A percentile compares a stretch with the other conserved stretches of the same genome.
Conservation (phyloP, 1,140 invertebrate species). For the Pseudomyrmex sp. region DNA sequence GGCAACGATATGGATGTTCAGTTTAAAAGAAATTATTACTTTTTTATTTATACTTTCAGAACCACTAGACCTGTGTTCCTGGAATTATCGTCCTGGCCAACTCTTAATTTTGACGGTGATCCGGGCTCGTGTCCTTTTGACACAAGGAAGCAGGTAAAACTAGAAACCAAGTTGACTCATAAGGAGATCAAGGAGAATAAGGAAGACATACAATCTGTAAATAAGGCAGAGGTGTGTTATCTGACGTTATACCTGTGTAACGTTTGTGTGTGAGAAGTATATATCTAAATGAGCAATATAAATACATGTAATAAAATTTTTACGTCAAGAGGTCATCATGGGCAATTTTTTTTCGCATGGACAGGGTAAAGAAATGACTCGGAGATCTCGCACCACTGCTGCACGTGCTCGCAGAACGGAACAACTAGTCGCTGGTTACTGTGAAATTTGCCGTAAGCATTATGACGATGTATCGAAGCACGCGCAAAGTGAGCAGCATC, state of each 20-base stretch:
- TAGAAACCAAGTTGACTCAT: slow-evolving; percentile 61
- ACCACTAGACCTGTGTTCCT: slow-evolving; percentile 83
- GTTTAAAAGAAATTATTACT: not conserved
- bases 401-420: slow-evolving; percentile 85
- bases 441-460: slow-evolving; percentile 91
- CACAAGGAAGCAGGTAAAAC: slow-evolving; percentile 71
- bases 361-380: slow-evolving; percentile 87
- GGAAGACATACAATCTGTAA: slow-evolving; percentile 70
- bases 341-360: slow-evolving; percentile 31
- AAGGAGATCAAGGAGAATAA: slow-evolving; percentile 82
- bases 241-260: not conserved
- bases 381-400: slow-evolving; percentile 87
- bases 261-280: slow-evolving; percentile 9
- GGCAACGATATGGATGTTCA: not conserved
- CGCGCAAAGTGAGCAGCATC: slow-evolving; percentile 89
- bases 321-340: not conserved
- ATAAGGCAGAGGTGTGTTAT: slow-evolving; percentile 76
- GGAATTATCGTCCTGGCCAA: slow-evolving; percentile 84
- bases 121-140: slow-evolving; percentile 82
- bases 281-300: not conserved
- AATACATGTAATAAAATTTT: slow-evolving; percentile 7
- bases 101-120: slow-evolving; percentile 82
- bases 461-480: slow-evolving; percentile 89
- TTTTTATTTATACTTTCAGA: slow-evolving; percentile 72
- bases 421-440: slow-evolving; percentile 88